Conservation (phyloP, 1,140 invertebrate genomes). For the Dolichoris vasculosae region DNA sequence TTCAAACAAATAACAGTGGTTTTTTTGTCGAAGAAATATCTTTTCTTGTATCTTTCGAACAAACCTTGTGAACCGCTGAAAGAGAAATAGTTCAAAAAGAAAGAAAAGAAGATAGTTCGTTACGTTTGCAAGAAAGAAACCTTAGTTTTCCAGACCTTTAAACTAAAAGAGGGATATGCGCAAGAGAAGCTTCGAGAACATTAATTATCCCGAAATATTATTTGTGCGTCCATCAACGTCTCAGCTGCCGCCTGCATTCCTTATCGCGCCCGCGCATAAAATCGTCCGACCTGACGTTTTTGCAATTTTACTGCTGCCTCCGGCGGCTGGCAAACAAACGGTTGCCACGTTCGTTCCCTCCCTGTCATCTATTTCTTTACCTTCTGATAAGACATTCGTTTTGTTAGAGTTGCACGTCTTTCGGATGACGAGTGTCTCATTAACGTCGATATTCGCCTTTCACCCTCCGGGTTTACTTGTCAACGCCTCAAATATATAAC, state of each 20-base stretch:
- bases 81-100: background rate
- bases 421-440: slow-evolving; percentile 48
- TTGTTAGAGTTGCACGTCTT: background rate
- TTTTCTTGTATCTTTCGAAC: background rate
- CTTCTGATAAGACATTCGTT: slow-evolving; percentile 29
- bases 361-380: background rate
- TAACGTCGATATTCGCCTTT: slow-evolving; percentile 46
- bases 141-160: background rate
- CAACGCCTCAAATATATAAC: background rate
- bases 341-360: background rate
- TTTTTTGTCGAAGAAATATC: background rate
- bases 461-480: background rate
- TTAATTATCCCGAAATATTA: slow-evolving; percentile 54
- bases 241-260: slow-evolving; percentile 11
- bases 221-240: slow-evolving; percentile 51
- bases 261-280: slow-evolving; percentile 38
- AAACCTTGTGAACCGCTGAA: background rate
- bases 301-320: slow-evolving; percentile 41
- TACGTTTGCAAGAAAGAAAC: slow-evolving; percentile 1
- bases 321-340: slow-evolving; percentile 35
- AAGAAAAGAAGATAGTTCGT: background rate
- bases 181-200: slow-evolving; percentile 14
- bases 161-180: slow-evolving; percentile 25
- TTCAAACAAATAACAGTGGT: background rate
- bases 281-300: slow-evolving; percentile 46